A percentile compares a stretch with the other conserved stretches of the same genome.
Evolutionary conservation across 1,140 invertebrate genomes (phyloP).

Genomic region (Plutomurus gul): DNA sequence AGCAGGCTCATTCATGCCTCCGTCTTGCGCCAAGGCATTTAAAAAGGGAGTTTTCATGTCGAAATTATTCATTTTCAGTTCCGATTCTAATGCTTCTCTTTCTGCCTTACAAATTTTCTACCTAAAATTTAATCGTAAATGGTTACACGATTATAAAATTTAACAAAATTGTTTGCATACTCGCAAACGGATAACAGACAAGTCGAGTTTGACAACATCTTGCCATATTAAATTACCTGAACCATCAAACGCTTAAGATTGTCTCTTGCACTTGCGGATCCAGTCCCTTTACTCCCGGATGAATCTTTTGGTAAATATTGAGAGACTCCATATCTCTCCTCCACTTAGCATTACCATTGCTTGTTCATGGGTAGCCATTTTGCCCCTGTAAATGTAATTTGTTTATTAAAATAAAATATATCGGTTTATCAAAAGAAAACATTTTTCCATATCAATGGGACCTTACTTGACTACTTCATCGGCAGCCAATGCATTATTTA

Average conservation of each 20-base stretch:
- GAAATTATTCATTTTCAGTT: slow-evolving; percentile 79
- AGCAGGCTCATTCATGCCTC: slow-evolving; percentile 83
- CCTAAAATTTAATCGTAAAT: slow-evolving; percentile 59
- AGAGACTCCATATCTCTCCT: slow-evolving; percentile 68
- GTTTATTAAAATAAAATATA: neutral
- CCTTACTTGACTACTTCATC: slow-evolving; percentile 65
- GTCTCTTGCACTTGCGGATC: slow-evolving; percentile 66
- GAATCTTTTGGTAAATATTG: slow-evolving; percentile 67
- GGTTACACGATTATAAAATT: no score
- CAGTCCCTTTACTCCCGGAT: slow-evolving; percentile 60
- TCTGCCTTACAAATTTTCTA: slow-evolving; percentile 87
- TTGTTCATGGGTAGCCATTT: slow-evolving; percentile 78
- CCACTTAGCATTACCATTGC: slow-evolving; percentile 83
- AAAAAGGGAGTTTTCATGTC: slow-evolving; percentile 88
- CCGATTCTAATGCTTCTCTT: slow-evolving; percentile 82
- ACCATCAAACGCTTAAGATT: slow-evolving; percentile 81
- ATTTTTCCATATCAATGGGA: no score
- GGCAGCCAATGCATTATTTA: slow-evolving; percentile 83
- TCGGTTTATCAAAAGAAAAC: neutral
- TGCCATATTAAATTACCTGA: slow-evolving; percentile 60
- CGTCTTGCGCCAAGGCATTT: slow-evolving; percentile 77
- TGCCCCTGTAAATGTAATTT: no score
- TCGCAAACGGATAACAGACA: no score
- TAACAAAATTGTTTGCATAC: no score
- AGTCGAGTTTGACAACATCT: no score